These are phyloP conservation scores for Dufourea novaeangliae DNA, from an alignment of 1,140 invertebrate genomes.

Conservation along the genomic window DNA sequence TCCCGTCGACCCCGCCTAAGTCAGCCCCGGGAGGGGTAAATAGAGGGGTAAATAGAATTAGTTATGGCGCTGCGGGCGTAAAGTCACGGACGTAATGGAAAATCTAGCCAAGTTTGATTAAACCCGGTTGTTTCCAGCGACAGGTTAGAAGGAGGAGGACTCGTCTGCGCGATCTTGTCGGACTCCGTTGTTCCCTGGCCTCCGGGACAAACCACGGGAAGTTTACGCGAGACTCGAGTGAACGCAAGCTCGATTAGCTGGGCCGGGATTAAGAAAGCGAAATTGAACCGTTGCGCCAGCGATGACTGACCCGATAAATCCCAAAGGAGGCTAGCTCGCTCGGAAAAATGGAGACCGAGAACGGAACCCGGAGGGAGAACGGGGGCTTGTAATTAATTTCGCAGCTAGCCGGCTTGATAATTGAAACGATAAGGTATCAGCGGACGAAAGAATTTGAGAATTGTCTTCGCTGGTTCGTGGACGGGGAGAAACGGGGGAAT, in stretches of 20 bases:
- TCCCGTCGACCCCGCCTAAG: slow-evolving; percentile 63
- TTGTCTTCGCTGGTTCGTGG: background rate
- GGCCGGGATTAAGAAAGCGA: slow-evolving; percentile 69
- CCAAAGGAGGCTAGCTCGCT: slow-evolving; percentile 6
- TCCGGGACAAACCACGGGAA: slow-evolving; percentile 54
- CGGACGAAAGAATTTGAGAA: slow-evolving; percentile 9
- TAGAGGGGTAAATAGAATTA: slow-evolving; percentile 74
- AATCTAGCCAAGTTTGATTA: slow-evolving; percentile 77
- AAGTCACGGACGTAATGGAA: slow-evolving; percentile 75
- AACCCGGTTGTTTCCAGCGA: slow-evolving; percentile 54
- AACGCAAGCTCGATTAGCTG: slow-evolving; percentile 71
- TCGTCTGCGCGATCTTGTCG: slow-evolving; percentile 28
- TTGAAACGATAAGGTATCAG: slow-evolving; percentile 43
- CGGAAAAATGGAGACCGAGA: background rate
- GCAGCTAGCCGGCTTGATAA: slow-evolving; percentile 33
- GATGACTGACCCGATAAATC: slow-evolving; percentile 46
- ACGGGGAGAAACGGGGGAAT: background rate
- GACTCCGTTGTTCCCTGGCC: background rate
- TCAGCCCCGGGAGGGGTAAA: slow-evolving; percentile 10
- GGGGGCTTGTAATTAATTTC: slow-evolving; percentile 42
- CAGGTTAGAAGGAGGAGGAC: slow-evolving; percentile 1
- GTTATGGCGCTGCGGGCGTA: slow-evolving; percentile 64
- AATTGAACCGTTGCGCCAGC: slow-evolving; percentile 67
- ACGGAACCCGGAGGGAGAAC: background rate
- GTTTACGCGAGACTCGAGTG: slow-evolving; percentile 61